Conservation (phyloP, 2,888 invertebrate species). For the Apocheima hispidaria region DNA sequence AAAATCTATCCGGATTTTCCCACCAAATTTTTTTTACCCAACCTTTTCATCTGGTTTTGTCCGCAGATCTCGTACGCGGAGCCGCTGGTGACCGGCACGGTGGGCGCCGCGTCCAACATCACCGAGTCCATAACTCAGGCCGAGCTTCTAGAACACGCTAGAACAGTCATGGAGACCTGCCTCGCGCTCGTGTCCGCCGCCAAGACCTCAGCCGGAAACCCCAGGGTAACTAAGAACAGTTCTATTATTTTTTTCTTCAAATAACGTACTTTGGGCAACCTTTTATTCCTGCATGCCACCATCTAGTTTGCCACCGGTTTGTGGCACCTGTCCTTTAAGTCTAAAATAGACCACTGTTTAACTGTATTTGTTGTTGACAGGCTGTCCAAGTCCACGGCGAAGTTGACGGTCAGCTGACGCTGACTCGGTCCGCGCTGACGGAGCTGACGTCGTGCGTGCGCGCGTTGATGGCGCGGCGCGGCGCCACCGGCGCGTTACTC, state of each 20-base stretch:
- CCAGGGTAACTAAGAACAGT: constrained; percentile 85
- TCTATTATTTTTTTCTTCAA: neutral
- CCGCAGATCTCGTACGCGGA: constrained; percentile 91
- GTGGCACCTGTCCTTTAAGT: too few relatives aligned
- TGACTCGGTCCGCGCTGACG: constrained; percentile 91
- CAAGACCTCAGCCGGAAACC: constrained; percentile 97
- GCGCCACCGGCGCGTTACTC: constrained; percentile 95
- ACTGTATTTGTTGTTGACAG: constrained; percentile 62
- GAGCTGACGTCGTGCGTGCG: constrained; percentile 94
- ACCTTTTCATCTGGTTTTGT: too few relatives aligned
- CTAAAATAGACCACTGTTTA: too few relatives aligned
- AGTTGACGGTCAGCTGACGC: constrained; percentile 92
- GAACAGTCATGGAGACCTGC: constrained; percentile 97
- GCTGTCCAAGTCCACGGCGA: constrained; percentile 93
- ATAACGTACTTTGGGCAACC: too few relatives aligned
- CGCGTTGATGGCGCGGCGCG: constrained; percentile 93
- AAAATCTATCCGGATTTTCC: too few relatives aligned
- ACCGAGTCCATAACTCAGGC: constrained; percentile 95
- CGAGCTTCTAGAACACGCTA: constrained; percentile 94
- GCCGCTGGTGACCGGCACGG: constrained; percentile 92
- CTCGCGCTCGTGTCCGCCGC: constrained; percentile 93
- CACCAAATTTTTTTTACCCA: too few relatives aligned
- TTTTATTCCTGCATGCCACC: too few relatives aligned
- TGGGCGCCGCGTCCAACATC: constrained; percentile 96
- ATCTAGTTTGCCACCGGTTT: too few relatives aligned